Evolutionary conservation across 2,888 invertebrate genomes (phyloP), one percentile per base, ranked within the genome.

Genomic region (Gortyna flavago): DNA sequence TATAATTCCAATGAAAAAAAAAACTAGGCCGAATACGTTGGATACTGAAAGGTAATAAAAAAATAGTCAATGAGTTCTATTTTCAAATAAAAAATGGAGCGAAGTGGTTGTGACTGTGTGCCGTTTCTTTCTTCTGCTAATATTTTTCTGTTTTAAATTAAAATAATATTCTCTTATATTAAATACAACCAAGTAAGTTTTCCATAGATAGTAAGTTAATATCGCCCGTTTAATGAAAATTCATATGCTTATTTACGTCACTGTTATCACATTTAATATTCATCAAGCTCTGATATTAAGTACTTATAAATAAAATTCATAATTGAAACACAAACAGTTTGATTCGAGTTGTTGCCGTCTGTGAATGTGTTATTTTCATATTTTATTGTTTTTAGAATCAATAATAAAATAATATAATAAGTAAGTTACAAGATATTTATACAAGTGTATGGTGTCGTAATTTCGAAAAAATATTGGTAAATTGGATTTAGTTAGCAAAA

Each of bases 221-320:
- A 51, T 57, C 29, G 0, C 21, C 18, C 32, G 18, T 57, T 68
- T 41, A 68, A 66, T 83, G 69, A 83, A 67, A 66, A 83, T 78
- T 57, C 66, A 80, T 80, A 25, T 69, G 68, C 41, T 35, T 54
- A 62, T 66, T 41, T 57, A 48, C 81, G 75, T 75, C 72, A 81
- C 0, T 16, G 54, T 61, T 75, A 75, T 72, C 68, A 48, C 44
- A 48, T 64, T 61, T 64, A 82, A 74, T 85, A 82, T 85, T 80
- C 85, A 75, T 80, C 18, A 64, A 84, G 71, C 67, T 64, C 71
- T 41, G 64, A 25, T 61, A 44, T 2, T 65, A n/a, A n/a, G n/a
- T n/a, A 29, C 35, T 35, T 85, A 29, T 41, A 59, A 35, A 79
- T 67, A 57, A 59, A 41, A 41, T 48, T 18, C 25, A 29, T 44